phyloP scores from a whole-genome alignment of 2,797 vertebrate species.

The Poecilia gillii region DNA sequence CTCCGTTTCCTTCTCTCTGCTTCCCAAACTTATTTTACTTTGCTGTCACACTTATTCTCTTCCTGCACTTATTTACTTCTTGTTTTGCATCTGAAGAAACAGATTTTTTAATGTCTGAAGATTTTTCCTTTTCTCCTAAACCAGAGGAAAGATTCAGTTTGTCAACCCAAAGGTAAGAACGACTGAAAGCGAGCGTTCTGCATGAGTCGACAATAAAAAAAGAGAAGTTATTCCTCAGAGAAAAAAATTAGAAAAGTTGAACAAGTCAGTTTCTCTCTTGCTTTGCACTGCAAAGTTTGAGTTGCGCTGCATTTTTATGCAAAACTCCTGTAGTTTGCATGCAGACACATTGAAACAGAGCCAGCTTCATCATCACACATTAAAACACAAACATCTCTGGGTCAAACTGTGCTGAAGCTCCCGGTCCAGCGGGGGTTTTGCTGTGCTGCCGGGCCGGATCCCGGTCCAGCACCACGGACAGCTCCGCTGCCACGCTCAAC shows the following conservation, averaged over 20 bases:
- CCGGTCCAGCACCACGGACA: constrained; percentile 73
- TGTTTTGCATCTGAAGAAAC: constrained; percentile 21
- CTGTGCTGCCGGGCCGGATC: constrained; percentile 36
- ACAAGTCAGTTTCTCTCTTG: constrained; percentile 17
- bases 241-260: constrained; percentile 1
- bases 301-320: constrained; percentile 20
- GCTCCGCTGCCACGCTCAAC: constrained; percentile 24
- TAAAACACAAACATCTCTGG: neutral
- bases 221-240: neutral
- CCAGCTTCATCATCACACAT: neutral
- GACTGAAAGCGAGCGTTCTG: constrained; percentile 35
- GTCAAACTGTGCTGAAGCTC: constrained; percentile 12
- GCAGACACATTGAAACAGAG: neutral
- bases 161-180: constrained; percentile 65
- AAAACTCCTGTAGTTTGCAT: constrained; percentile 4
- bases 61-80: constrained; percentile 17
- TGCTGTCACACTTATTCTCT: constrained; percentile 20
- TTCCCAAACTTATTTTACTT: constrained; percentile 46
- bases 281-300: constrained; percentile 44
- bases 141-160: constrained; percentile 22
- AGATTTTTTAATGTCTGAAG: constrained; percentile 4
- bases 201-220: constrained; percentile 40
- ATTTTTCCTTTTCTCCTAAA: constrained; percentile 24
- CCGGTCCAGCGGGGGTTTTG: constrained; percentile 15
- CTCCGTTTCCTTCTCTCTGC: constrained; percentile 19